phyloP scores from a whole-genome alignment of 2,797 vertebrate species.

The Anableps anableps region DNA sequence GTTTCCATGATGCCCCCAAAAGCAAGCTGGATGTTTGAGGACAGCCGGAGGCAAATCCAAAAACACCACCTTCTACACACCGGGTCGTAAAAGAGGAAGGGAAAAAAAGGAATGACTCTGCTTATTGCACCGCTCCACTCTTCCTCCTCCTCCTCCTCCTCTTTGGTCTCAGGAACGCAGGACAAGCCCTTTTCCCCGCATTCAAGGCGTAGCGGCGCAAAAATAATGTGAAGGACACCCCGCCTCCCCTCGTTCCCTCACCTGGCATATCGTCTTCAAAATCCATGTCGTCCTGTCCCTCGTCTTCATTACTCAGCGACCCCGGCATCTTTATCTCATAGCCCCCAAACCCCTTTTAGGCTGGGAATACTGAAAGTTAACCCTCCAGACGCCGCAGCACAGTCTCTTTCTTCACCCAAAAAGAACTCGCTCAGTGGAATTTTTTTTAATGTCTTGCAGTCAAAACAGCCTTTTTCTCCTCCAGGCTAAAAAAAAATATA shows the following conservation, averaged over 20 bases:
- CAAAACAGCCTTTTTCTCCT: constrained; percentile 78
- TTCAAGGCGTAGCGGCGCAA: constrained; percentile 82
- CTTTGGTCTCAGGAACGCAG: constrained; percentile 72
- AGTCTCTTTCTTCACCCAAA: constrained; percentile 75
- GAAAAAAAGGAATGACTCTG: constrained; percentile 74
- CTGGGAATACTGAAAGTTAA: constrained; percentile 83
- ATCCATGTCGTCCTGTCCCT: constrained; percentile 92
- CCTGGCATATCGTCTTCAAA: constrained; percentile 93
- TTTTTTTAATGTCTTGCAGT: constrained; percentile 23
- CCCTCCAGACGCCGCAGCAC: constrained; percentile 81
- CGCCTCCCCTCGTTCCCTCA: constrained; percentile 79
- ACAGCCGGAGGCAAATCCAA: constrained; percentile 43
- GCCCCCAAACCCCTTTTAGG: constrained; percentile 77
- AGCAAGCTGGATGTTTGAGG: constrained; percentile 43
- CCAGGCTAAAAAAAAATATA: constrained; percentile 39
- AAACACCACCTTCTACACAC: constrained; percentile 59
- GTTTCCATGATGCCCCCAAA: constrained; percentile 40
- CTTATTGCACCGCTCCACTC: constrained; percentile 69
- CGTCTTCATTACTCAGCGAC: constrained; percentile 92
- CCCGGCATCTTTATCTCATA: constrained; percentile 92
- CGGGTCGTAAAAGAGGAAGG: constrained; percentile 53
- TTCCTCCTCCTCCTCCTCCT: constrained; percentile 62
- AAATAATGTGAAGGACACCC: constrained; percentile 78
- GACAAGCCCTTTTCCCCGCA: constrained; percentile 85
- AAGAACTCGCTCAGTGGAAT: constrained; percentile 58